Evolutionary conservation across 2,888 invertebrate species (phyloP).

Genomic region (Pammene fasciana): DNA sequence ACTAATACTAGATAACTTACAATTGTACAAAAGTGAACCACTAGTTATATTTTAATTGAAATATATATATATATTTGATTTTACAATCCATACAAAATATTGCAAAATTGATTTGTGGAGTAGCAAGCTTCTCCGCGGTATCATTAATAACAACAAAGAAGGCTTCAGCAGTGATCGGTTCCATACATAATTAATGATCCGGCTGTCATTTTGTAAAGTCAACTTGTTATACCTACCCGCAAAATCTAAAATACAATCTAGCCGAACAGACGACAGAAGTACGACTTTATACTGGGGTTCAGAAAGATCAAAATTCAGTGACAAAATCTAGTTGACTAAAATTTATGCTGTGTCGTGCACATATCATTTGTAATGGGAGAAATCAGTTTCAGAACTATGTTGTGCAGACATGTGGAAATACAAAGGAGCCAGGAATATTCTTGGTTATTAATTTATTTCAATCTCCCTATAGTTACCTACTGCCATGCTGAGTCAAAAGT

Average conservation of each 20-base stretch:
- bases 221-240: constrained; percentile 23
- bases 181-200: constrained; percentile 39
- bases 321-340: neutral
- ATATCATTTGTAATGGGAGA: constrained; percentile 14
- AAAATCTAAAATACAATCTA: constrained; percentile 6
- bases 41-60: no score
- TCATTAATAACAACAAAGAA: constrained; percentile 40
- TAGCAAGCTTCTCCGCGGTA: constrained; percentile 6
- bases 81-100: neutral
- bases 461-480: neutral
- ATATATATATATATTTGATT: no score
- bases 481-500: no score
- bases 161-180: constrained; percentile 23
- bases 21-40: no score
- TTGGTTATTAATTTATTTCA: neutral
- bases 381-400: constrained; percentile 15
- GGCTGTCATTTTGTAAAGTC: constrained; percentile 36
- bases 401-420: neutral
- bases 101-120: constrained; percentile 7
- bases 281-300: neutral
- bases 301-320: neutral
- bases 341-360: constrained; percentile 4
- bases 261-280: neutral
- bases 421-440: neutral
- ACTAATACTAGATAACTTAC: no score